Evolutionary conservation across 2,888 invertebrate genomes (phyloP).

Genomic region (Cryptocephalus moraei): DNA sequence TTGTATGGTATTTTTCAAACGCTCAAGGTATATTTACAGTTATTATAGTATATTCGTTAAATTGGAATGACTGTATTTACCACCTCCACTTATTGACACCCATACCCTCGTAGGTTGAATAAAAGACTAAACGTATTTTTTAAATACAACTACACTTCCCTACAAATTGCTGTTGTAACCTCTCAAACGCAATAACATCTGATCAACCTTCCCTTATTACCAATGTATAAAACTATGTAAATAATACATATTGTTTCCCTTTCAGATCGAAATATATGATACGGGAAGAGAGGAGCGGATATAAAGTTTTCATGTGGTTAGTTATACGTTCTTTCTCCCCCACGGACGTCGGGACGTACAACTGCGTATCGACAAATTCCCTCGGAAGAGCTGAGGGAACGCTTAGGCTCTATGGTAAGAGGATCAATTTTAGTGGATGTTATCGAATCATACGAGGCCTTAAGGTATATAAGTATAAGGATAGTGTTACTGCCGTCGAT

Average conservation of each 20-base stretch:
- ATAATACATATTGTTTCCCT: slow-evolving; percentile 6
- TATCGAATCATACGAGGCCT: neutral
- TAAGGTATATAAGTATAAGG: slow-evolving; percentile 3
- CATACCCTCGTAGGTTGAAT: too few species aligned
- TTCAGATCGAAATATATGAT: slow-evolving; percentile 67
- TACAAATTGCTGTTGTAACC: too few species aligned
- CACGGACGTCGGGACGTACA: slow-evolving; percentile 51
- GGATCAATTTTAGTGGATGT: neutral
- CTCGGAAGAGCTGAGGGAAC: slow-evolving; percentile 69
- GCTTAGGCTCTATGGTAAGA: slow-evolving; percentile 58
- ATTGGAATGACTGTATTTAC: too few species aligned
- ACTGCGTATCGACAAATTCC: slow-evolving; percentile 67
- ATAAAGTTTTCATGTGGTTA: slow-evolving; percentile 65
- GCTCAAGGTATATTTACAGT: too few species aligned
- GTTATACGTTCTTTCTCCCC: slow-evolving; percentile 46
- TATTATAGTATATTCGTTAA: too few species aligned
- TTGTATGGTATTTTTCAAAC: too few species aligned
- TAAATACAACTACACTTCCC: too few species aligned
- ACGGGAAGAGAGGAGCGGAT: slow-evolving; percentile 58
- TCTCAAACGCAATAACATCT: too few species aligned
- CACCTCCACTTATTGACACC: too few species aligned
- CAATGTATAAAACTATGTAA: too few species aligned
- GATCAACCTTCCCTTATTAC: too few species aligned
- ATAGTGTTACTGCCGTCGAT: neutral
- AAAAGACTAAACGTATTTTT: too few species aligned